These are phyloP conservation scores for Lasioglossum calceatum DNA, from an alignment of 2,888 invertebrate genomes.

Conservation along the genomic window DNA sequence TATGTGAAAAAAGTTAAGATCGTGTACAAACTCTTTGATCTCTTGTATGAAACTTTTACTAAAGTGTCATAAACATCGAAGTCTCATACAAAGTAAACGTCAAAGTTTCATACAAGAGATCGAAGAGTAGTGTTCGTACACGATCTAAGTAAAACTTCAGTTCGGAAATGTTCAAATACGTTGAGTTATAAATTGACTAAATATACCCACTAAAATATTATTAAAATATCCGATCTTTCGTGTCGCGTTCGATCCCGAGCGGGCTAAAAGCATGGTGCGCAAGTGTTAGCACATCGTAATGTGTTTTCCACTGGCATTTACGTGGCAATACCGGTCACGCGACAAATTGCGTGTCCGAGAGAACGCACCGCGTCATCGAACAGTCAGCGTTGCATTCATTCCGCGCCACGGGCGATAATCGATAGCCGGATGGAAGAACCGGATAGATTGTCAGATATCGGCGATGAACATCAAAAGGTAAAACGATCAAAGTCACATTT, in stretches of 20 bases:
- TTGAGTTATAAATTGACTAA: background rate
- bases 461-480: slow-evolving; percentile 61
- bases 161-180: background rate
- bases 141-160: background rate
- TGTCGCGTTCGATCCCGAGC: background rate
- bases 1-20: too few relatives aligned
- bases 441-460: slow-evolving; percentile 63
- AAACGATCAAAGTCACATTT: slow-evolving; percentile 61
- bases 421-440: slow-evolving; percentile 59
- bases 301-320: slow-evolving; percentile 60
- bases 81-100: too few relatives aligned
- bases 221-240: background rate
- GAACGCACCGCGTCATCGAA: slow-evolving; percentile 52
- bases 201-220: background rate
- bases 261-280: background rate
- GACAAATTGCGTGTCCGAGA: slow-evolving; percentile 61
- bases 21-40: too few relatives aligned
- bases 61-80: too few relatives aligned
- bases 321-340: slow-evolving; percentile 52
- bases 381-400: slow-evolving; percentile 51
- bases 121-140: background rate
- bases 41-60: too few relatives aligned
- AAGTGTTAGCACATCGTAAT: slow-evolving; percentile 30
- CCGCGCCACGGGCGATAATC: slow-evolving; percentile 57
- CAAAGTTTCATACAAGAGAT: too few relatives aligned